Evolutionary conservation across 2,888 invertebrate genomes (phyloP), one percentile per base, ranked within the genome.

Genomic region (Drosophila incognita): DNA sequence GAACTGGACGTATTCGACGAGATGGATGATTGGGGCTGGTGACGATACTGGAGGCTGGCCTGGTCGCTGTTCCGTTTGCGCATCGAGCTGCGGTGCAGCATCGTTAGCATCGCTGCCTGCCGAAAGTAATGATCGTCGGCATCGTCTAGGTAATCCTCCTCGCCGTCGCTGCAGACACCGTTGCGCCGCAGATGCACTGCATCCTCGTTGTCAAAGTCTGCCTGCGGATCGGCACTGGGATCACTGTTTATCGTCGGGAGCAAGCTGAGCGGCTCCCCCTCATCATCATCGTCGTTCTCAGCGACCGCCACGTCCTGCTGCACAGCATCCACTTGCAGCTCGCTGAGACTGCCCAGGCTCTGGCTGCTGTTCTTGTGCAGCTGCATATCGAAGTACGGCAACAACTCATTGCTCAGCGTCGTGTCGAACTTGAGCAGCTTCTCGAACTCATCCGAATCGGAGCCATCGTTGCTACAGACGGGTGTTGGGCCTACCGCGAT

Each of bases 311-410:
- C 74, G 7, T 79, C 76, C 4, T 82, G 70, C 5, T 74, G 83
- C n/a, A 74, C 69, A 0, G 70, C 48, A 5, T 79, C 76, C 46
- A 82, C 76, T 61, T 89, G 83, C 18, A 93, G 79, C 63, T 93
- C 92, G 40, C 81, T 90, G 24, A 93, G 83, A 70, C 93, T 92
- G 49, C 90, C 86, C 59, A 92, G 70, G 54, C 89, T 91, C 69
- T 85, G 83, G 68, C 90, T 91, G 58, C 87, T 88, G 72, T 91
- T 91, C 67, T 92, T 92, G 58, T 92, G 87, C 66, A 93, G 83
- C 80, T 93, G 92, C 90, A 92, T 90, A 35, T 93, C 93, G 58
- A 93, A 93, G 82, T 93, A 93, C 4, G 93, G 93, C 68, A 93
- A 72, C 69, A 93, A 59, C 71, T 93, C 93, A 31, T 91, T 92